These are phyloP conservation scores for Stenoptilia bipunctidactyla DNA, from an alignment of 2,888 invertebrate genomes.

Conservation along the genomic window DNA sequence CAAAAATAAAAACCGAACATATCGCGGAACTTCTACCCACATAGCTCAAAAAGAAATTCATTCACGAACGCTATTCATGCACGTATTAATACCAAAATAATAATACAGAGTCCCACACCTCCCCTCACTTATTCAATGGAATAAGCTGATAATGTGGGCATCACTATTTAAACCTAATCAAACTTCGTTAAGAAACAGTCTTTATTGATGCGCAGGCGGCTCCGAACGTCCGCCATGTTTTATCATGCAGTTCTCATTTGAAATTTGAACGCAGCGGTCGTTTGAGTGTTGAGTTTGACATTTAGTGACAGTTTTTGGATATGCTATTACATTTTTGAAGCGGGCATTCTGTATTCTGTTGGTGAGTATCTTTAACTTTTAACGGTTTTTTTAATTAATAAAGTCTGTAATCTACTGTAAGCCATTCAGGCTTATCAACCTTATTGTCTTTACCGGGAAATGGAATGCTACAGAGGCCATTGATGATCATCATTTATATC, in stretches of 20 bases:
- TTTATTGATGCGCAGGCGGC: constrained; percentile 52
- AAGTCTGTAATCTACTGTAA: no score
- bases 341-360: no score
- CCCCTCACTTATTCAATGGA: constrained; percentile 51
- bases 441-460: no score
- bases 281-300: constrained; percentile 31
- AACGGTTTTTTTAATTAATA: not conserved
- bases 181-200: constrained; percentile 73
- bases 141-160: constrained; percentile 71
- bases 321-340: no score
- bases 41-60: no score
- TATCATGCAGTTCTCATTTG: constrained; percentile 36
- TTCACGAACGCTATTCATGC: no score
- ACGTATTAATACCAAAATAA: not conserved
- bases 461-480: no score
- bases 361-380: no score
- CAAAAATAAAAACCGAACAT: no score
- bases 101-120: constrained; percentile 20
- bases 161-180: constrained; percentile 77
- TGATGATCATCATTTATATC: no score
- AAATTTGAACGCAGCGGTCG: constrained; percentile 42
- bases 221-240: constrained; percentile 35
- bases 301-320: constrained; percentile 60
- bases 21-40: no score
- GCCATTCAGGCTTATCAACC: no score